phyloP scores from a whole-genome alignment of 2,797 vertebrate species.

The Cynopterus sphinx region DNA sequence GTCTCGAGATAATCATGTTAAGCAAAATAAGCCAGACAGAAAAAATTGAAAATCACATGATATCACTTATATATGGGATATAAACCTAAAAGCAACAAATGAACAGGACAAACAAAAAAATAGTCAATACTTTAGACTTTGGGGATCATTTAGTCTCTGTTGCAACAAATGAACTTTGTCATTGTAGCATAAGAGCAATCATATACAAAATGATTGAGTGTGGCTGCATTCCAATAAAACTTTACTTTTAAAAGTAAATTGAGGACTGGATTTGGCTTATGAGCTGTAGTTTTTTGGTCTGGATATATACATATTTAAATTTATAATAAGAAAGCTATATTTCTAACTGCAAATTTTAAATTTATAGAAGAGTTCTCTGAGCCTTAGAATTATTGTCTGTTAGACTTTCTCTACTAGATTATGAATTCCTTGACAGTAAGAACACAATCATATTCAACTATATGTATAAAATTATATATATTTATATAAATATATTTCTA shows the following conservation, averaged over 20 bases:
- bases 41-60: no score
- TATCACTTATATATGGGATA: no score
- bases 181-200: background rate
- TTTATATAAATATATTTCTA: no score
- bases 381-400: background rate
- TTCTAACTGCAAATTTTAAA: background rate
- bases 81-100: no score
- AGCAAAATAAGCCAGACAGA: no score
- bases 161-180: background rate
- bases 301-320: background rate
- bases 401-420: background rate
- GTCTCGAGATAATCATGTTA: no score
- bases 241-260: background rate
- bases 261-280: background rate
- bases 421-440: background rate
- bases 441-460: background rate
- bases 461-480: no score
- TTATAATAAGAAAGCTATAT: background rate
- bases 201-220: background rate
- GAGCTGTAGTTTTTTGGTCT: background rate
- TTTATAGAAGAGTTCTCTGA: background rate
- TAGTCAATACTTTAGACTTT: background rate
- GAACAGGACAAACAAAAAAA: background rate
- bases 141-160: background rate
- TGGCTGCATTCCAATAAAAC: background rate